Evolutionary conservation across 1,140 invertebrate genomes (phyloP).

Genomic region (Bombus turneri): DNA sequence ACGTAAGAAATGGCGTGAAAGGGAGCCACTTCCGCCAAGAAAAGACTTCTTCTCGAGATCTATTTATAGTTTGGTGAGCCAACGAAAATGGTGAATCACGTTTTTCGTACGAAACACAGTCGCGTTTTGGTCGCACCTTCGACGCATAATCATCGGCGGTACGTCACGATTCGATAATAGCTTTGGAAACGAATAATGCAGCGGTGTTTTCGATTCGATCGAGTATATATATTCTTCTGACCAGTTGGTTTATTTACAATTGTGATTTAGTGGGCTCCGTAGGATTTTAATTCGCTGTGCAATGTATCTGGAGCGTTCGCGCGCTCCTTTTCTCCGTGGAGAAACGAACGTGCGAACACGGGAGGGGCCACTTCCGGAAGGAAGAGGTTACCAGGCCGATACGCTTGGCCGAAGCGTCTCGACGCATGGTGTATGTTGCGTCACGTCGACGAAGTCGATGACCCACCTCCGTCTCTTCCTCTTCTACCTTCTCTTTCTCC

Average conservation of each 20-base stretch:
- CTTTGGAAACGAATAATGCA: neutral
- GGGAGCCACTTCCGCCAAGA: too few species aligned
- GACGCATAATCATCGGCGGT: too few species aligned
- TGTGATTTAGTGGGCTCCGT: neutral
- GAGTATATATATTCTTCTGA: neutral
- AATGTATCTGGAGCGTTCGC: neutral
- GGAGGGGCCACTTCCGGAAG: constrained; percentile 52
- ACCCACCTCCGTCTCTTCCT: constrained; percentile 60
- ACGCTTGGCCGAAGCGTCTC: constrained; percentile 51
- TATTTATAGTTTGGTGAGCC: constrained; percentile 4
- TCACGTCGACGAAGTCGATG: constrained; percentile 65
- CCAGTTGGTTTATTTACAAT: constrained; percentile 2
- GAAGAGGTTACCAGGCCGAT: constrained; percentile 66
- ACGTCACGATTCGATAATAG: neutral
- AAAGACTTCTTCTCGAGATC: neutral
- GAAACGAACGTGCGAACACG: neutral
- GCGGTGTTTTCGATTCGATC: too few species aligned
- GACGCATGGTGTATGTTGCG: constrained; percentile 51
- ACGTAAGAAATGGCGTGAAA: neutral
- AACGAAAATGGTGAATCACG: neutral
- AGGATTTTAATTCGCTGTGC: neutral
- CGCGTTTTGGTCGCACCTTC: too few species aligned
- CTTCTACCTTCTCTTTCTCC: constrained; percentile 45
- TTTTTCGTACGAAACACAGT: too few species aligned
- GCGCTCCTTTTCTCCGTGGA: neutral